phyloP scores from a whole-genome alignment of 2,888 invertebrate genomes.

The Automeris io region DNA sequence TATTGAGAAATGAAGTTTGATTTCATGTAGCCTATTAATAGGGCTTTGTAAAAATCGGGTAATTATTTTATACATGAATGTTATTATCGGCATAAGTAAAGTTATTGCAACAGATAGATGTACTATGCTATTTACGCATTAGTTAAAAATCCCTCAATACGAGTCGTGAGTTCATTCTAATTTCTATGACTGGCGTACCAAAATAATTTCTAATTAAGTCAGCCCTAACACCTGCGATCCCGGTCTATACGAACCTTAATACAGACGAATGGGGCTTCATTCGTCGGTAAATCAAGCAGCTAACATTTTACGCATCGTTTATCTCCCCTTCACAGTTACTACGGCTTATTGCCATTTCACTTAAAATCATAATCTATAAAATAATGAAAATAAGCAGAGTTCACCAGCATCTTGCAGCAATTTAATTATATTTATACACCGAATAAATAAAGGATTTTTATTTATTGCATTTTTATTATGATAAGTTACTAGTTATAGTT shows the following conservation, averaged over 20 bases:
- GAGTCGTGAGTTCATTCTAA: no score
- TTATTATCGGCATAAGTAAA: no score
- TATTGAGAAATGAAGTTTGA: no score
- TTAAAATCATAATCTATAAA: background rate
- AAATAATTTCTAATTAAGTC: no score
- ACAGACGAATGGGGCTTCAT: conserved; percentile 43
- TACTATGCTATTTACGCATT: no score
- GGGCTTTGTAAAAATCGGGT: no score
- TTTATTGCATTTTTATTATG: background rate
- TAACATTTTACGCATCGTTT: conserved; percentile 34
- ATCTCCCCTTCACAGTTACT: background rate
- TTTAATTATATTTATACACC: background rate
- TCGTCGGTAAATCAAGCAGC: conserved; percentile 46
- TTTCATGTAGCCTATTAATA: no score
- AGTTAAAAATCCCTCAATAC: no score
- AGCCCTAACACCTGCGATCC: conserved; percentile 6
- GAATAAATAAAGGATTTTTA: background rate
- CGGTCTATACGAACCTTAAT: conserved; percentile 29
- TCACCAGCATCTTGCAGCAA: background rate
- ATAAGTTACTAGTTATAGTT: background rate
- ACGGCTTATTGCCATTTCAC: no score
- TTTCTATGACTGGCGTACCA: no score
- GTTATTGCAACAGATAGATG: no score
- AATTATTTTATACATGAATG: no score
- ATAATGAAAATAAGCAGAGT: background rate